phyloP scores from a whole-genome alignment of 2,888 invertebrate species.

The Drosophila kanekoi region DNA sequence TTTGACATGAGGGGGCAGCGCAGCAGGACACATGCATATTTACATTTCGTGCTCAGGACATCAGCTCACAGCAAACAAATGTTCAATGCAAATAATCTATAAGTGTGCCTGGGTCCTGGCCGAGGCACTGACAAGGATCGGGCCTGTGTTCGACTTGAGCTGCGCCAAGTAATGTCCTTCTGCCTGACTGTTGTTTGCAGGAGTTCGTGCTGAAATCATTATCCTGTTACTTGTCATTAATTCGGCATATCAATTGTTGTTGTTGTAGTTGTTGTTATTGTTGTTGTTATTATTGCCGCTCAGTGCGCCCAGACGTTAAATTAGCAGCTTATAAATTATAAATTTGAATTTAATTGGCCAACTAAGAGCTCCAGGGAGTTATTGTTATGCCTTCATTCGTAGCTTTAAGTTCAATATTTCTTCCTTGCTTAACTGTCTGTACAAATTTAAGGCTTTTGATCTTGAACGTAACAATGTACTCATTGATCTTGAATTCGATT shows the following conservation, averaged over 20 bases:
- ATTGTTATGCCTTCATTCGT: constrained; percentile 16
- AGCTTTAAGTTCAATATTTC: constrained; percentile 12
- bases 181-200: constrained; percentile 23
- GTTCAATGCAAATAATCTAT: constrained; percentile 65
- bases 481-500: neutral
- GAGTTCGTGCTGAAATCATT: constrained; percentile 76
- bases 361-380: constrained; percentile 42
- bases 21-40: constrained; percentile 46
- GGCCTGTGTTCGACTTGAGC: constrained; percentile 3
- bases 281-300: constrained; percentile 38
- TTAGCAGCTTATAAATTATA: constrained; percentile 77
- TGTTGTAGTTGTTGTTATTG: constrained; percentile 39
- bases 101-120: constrained; percentile 47
- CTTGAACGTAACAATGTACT: too few species aligned
- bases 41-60: constrained; percentile 53
- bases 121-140: constrained; percentile 21
- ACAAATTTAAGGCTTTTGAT: neutral
- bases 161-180: constrained; percentile 18
- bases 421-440: neutral
- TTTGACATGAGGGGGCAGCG: constrained; percentile 12
- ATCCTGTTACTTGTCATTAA: constrained; percentile 80
- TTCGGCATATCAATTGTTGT: constrained; percentile 61
- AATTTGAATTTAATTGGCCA: constrained; percentile 72
- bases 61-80: constrained; percentile 61
- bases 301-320: constrained; percentile 67